These are phyloP conservation scores for Pseudolycoriella hygida DNA, from an alignment of 2,888 invertebrate species.

Conservation along the genomic window DNA sequence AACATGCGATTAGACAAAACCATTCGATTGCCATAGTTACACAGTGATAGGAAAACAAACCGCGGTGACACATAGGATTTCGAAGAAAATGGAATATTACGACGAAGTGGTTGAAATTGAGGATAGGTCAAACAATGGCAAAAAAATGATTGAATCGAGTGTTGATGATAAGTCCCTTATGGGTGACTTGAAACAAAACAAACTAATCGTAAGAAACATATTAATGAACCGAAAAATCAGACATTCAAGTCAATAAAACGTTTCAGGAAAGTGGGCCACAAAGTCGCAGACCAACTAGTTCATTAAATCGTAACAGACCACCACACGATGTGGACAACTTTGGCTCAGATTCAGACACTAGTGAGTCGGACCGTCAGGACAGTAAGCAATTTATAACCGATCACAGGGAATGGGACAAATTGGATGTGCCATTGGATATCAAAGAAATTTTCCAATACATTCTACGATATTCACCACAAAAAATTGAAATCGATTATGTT, in stretches of 20 bases:
- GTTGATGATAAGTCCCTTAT: background rate
- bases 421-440: slow-evolving; percentile 67
- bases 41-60: no score
- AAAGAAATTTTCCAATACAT: slow-evolving; percentile 90
- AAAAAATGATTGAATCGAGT: background rate
- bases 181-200: background rate
- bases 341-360: slow-evolving; percentile 3
- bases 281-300: background rate
- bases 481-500: slow-evolving; percentile 74
- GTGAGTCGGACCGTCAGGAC: slow-evolving; percentile 5
- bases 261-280: no score
- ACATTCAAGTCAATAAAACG: no score
- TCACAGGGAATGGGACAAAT: slow-evolving; percentile 63
- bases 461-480: slow-evolving; percentile 84
- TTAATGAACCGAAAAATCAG: background rate
- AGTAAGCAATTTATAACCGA: background rate
- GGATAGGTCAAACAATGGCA: background rate
- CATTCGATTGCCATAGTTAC: no score
- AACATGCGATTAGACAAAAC: no score
- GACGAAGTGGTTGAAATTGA: slow-evolving; percentile 6
- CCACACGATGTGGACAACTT: background rate
- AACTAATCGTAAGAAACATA: background rate
- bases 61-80: no score
- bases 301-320: background rate
- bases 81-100: slow-evolving; percentile 5